Percentiles rank a stretch among this genome's conserved stretches.
Evolutionary conservation across 1,140 invertebrate species (phyloP).

Genomic region (Diuraphis noxia): DNA sequence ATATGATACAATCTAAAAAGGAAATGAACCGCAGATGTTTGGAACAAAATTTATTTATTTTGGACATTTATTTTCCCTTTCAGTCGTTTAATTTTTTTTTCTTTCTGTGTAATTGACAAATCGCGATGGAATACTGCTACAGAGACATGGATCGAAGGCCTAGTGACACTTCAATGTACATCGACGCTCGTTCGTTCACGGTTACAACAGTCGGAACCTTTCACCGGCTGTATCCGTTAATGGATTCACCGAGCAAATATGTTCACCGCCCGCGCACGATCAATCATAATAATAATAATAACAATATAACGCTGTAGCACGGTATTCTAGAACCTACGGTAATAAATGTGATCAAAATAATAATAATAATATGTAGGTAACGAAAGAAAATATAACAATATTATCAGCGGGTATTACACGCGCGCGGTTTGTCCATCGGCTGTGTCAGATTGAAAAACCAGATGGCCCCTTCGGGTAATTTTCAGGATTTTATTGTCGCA

Average conservation of each 20-base stretch:
- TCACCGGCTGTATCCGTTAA: constrained; percentile 30
- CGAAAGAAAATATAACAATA: background rate
- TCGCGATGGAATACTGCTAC: background rate
- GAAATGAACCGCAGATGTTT: background rate
- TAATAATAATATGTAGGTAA: background rate
- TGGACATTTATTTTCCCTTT: background rate
- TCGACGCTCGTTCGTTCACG: constrained; percentile 20
- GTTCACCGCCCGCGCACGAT: background rate
- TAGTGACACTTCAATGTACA: constrained; percentile 13
- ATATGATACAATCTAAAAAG: background rate
- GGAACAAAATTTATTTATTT: background rate
- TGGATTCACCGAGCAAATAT: constrained; percentile 1
- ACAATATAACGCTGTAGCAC: background rate
- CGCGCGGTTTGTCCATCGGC: background rate
- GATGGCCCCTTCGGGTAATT: background rate
- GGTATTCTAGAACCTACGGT: background rate
- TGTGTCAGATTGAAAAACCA: background rate
- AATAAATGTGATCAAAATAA: background rate
- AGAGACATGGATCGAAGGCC: constrained; percentile 24
- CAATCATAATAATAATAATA: constrained; percentile 22
- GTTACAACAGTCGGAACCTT: constrained; percentile 8
- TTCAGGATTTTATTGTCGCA: background rate
- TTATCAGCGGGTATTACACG: background rate
- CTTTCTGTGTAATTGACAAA: background rate
- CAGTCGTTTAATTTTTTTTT: background rate